phyloP scores from a whole-genome alignment of 2,797 vertebrate species.

The Bryconaethiops microstoma region DNA sequence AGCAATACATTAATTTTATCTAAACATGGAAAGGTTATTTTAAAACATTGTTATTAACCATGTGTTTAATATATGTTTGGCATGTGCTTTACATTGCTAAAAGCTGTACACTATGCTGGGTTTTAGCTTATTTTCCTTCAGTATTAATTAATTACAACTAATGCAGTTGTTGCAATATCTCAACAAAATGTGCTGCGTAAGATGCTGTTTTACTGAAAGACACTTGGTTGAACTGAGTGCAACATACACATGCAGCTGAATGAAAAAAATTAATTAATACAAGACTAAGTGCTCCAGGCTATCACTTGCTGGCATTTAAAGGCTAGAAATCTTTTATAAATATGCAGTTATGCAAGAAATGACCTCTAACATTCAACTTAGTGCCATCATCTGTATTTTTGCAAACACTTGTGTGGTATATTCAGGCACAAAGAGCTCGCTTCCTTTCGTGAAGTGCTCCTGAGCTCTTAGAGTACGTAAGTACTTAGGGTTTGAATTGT shows the following conservation, averaged over 20 bases:
- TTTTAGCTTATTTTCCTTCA: no score
- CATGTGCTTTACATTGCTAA: not conserved
- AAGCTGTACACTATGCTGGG: no score
- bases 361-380: conserved; percentile 76
- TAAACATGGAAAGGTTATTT: no score
- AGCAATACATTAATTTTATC: no score
- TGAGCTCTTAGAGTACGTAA: not conserved
- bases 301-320: conserved; percentile 71
- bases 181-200: not conserved
- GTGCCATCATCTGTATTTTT: conserved; percentile 65
- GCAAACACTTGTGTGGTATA: conserved; percentile 13
- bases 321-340: conserved; percentile 77
- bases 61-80: no score
- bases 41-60: no score
- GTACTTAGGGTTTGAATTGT: not conserved
- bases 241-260: conserved; percentile 72
- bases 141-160: not conserved
- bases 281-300: conserved; percentile 69
- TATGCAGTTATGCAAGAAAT: conserved; percentile 75
- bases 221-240: conserved; percentile 64
- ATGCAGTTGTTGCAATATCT: not conserved
- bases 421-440: conserved; percentile 24
- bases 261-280: conserved; percentile 79
- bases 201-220: not conserved
- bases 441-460: conserved; percentile 26